Evolutionary conservation across 53 echinoderm and acorn worm species (phyloP), one percentile per base, ranked within the genome.

Genomic region (Patiria pectinifera): DNA sequence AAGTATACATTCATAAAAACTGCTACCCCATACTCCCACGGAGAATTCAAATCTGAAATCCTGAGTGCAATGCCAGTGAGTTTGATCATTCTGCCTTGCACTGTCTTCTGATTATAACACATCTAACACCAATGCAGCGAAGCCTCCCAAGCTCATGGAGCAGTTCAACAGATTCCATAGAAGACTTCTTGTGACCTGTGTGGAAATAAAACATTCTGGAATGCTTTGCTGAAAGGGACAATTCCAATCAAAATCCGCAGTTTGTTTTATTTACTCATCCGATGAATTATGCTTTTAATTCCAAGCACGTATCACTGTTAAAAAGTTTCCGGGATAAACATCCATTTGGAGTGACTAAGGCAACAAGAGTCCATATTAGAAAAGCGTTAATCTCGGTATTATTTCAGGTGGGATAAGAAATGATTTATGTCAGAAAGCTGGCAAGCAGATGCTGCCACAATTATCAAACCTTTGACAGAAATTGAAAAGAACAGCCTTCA

Each of bases 221-320:
- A 45, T 71, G 85, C 18, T 85, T 62, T n/a, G 6, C 48, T 53
- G 48, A 48, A 35, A 48, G 16, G 11, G 82, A 48, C 82, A 48
- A 48, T 82, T 82, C n/a, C 53, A 82, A 82, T 82, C 82, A 16
- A 21, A 48, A 14, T 82, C 21, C 35, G 35, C 35, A 35, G 35
- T 48, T 11, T 18, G 43, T 49, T 82, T 16, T 82, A 49, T 82
- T 82, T 82, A 48, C 18, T 48, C 82, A 82, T 48, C 22, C 21
- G 48, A 49, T 82, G 82, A 82, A 82, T 48, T 82, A 82, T 53
- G 82, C 35, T 79, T 82, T 82, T 82, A 82, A 82, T 82, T 82
- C 82, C 82, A 43, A 53, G 82, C 82, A 82, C 82, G 82, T 82
- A 49, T 43, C 49, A 53, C 82, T 49, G 53, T 82, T 82, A 35